Evolutionary conservation across 2,113 vertebrate species (phyloP).

Genomic region (Larimichthys crocea): DNA sequence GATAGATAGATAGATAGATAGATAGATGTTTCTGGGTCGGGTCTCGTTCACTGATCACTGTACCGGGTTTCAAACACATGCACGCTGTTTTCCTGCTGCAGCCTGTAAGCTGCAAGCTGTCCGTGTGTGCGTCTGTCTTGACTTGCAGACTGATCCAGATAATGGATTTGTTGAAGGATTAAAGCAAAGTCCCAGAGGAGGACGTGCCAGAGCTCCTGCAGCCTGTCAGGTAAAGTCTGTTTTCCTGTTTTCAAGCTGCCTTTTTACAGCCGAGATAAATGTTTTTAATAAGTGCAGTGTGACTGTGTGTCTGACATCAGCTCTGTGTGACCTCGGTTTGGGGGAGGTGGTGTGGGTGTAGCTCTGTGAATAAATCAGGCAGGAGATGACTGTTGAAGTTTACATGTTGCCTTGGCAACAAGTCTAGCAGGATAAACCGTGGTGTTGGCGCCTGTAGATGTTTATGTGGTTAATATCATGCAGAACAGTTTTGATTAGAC

Average conservation of each 20-base stretch:
- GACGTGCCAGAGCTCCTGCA: slow-evolving; percentile 1
- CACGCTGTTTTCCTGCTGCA: no score
- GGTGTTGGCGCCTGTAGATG: not conserved
- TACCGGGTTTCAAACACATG: no score
- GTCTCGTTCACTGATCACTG: not conserved
- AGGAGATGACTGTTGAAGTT: not conserved
- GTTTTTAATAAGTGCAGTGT: not conserved
- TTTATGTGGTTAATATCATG: not conserved
- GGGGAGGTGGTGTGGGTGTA: not conserved
- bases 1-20: no score
- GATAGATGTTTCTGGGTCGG: no score
- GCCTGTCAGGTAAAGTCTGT: slow-evolving; percentile 45
- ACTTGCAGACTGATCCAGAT: slow-evolving; percentile 57
- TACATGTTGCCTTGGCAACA: not conserved
- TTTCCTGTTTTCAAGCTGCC: not conserved
- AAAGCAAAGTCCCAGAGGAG: slow-evolving; percentile 40
- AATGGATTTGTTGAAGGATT: slow-evolving; percentile 75
- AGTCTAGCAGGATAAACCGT: not conserved
- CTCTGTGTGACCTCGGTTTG: not conserved
- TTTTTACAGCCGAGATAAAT: no score
- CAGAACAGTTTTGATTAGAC: no score
- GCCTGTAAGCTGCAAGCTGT: not conserved
- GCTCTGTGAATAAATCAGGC: not conserved
- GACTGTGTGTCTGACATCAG: not conserved
- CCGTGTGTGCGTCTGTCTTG: slow-evolving; percentile 22